Conservation (phyloP, 1,140 invertebrate genomes). For the Polyergus mexicanus region DNA sequence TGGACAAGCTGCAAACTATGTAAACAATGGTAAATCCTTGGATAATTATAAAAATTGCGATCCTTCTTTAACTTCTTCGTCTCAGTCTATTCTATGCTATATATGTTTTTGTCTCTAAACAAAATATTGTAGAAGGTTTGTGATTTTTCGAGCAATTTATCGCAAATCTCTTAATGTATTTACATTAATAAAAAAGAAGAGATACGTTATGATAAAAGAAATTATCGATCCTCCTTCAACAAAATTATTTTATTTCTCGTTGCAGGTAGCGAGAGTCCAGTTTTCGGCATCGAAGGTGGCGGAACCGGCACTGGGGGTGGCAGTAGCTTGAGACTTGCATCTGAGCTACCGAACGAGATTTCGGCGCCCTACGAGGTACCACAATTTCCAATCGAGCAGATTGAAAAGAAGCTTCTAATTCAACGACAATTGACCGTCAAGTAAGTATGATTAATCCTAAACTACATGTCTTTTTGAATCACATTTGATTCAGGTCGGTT, state of each 20-base stretch:
- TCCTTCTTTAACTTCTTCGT: neutral
- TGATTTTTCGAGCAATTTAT: neutral
- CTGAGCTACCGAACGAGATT: slow-evolving; percentile 94
- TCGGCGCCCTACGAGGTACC: slow-evolving; percentile 98
- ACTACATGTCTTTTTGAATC: neutral
- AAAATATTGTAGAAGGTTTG: neutral
- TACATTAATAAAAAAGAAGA: neutral
- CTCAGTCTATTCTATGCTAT: neutral
- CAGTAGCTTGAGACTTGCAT: slow-evolving; percentile 75
- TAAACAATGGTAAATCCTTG: slow-evolving; percentile 70
- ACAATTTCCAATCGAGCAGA: slow-evolving; percentile 98
- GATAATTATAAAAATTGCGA: neutral
- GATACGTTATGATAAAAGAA: neutral
- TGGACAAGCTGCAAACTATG: slow-evolving; percentile 64
- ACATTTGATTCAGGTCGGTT: neutral
- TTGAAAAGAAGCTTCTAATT: slow-evolving; percentile 96
- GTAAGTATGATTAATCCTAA: slow-evolving; percentile 87
- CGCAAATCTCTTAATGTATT: neutral
- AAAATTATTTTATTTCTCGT: slow-evolving; percentile 15
- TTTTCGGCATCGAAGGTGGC: slow-evolving; percentile 80
- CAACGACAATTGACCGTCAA: slow-evolving; percentile 96
- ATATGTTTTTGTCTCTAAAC: slow-evolving; percentile 7
- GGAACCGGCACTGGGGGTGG: slow-evolving; percentile 65
- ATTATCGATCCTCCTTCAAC: neutral
- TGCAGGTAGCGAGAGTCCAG: slow-evolving; percentile 85